Evolutionary conservation across 2,888 invertebrate genomes (phyloP).

Genomic region (Drosophila yooni): DNA sequence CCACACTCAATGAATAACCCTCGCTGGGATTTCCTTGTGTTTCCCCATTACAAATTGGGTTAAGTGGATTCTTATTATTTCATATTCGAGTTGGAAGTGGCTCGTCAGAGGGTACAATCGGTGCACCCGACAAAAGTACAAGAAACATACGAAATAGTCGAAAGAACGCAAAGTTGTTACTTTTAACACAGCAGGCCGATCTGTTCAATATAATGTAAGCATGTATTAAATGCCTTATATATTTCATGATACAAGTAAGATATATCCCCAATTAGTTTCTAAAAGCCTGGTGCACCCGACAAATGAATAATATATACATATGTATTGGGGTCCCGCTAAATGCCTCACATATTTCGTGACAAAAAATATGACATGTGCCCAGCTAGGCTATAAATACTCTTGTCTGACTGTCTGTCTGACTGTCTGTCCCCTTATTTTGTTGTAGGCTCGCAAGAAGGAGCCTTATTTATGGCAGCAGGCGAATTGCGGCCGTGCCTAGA

Average conservation of each 20-base stretch:
- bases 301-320: not conserved
- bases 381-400: not conserved
- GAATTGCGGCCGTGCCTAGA: conserved; percentile 32
- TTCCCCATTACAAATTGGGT: conserved; percentile 60
- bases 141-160: not conserved
- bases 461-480: conserved; percentile 48
- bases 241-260: not conserved
- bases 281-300: not conserved
- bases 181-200: not conserved
- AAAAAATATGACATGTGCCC: conserved; percentile 11
- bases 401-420: conserved; percentile 1
- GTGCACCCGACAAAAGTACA: not conserved
- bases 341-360: not conserved
- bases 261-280: not conserved
- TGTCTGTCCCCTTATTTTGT: conserved; percentile 4
- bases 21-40: conserved; percentile 18
- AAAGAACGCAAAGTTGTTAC: not conserved
- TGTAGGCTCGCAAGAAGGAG: conserved; percentile 28
- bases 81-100: conserved; percentile 3
- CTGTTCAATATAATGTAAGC: too few relatives aligned
- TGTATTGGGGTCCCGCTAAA: not conserved
- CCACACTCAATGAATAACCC: conserved; percentile 3
- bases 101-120: not conserved
- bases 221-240: not conserved
- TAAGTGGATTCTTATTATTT: conserved; percentile 73